A percentile compares a stretch with the other conserved stretches of the same genome.
phyloP scores from a whole-genome alignment of 1,140 invertebrate species.

The Drosophila lowei region DNA sequence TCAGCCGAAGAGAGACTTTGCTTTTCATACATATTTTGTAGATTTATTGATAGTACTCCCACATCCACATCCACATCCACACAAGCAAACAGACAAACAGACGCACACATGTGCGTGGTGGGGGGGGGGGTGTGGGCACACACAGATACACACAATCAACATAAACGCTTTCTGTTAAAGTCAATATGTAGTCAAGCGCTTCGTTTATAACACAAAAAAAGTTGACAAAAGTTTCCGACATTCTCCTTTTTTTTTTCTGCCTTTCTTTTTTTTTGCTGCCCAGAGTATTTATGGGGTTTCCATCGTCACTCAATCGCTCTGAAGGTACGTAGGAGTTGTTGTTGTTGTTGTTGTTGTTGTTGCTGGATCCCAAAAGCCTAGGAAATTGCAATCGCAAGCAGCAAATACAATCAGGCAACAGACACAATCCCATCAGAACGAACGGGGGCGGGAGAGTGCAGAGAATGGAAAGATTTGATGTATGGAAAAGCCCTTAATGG shows the following conservation, averaged over 20 bases:
- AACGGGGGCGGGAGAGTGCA: constrained; percentile 7
- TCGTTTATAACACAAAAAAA: constrained; percentile 63
- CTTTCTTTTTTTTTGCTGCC: constrained; percentile 1
- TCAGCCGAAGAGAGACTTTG: constrained; percentile 45
- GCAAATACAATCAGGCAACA: constrained; percentile 65
- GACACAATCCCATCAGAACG: constrained; percentile 17
- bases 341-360: constrained; percentile 23
- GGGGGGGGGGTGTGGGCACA: not conserved
- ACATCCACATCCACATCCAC: constrained; percentile 4
- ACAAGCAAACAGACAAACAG: constrained; percentile 32
- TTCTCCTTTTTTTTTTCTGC: constrained; percentile 15
- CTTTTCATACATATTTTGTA: constrained; percentile 54
- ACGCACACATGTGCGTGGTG: not conserved
- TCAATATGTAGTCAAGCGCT: constrained; percentile 72
- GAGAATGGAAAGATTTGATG: constrained; percentile 38
- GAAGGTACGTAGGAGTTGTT: constrained; percentile 17
- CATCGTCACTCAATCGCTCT: constrained; percentile 63
- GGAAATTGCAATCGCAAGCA: constrained; percentile 67
- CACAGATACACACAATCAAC: constrained; percentile 48
- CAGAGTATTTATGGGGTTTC: constrained; percentile 64
- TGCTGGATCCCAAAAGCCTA: constrained; percentile 32
- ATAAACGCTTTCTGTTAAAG: constrained; percentile 67
- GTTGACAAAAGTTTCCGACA: constrained; percentile 67
- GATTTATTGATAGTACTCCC: constrained; percentile 62
- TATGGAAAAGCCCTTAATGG: constrained; percentile 26